phyloP scores from a whole-genome alignment of 1,140 invertebrate species.

The Medauroidea extradentata region DNA sequence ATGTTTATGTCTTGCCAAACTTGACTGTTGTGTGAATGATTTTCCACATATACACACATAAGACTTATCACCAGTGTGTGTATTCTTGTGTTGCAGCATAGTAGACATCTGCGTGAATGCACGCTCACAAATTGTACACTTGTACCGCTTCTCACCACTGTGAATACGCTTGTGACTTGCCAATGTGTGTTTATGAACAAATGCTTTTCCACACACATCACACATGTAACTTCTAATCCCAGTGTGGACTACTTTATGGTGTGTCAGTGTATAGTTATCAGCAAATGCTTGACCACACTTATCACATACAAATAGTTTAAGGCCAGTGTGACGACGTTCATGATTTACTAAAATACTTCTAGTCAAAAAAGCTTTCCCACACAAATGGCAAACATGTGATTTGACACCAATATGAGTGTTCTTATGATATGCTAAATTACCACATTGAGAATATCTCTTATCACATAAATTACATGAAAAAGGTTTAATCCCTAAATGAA shows the following conservation, averaged over 20 bases:
- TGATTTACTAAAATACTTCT: conserved; percentile 2
- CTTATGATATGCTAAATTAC: conserved; percentile 49
- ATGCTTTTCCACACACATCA: conserved; percentile 12
- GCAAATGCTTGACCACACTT: conserved; percentile 7
- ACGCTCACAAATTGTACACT: conserved; percentile 1
- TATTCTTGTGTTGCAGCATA: conserved; percentile 9
- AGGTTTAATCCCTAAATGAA: conserved; percentile 38
- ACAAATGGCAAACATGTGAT: conserved; percentile 47
- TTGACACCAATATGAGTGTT: conserved; percentile 48
- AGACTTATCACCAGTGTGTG: conserved; percentile 9
- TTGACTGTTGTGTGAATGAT: conserved; percentile 12
- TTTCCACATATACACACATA: conserved; percentile 8
- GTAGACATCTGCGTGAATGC: conserved; percentile 11
- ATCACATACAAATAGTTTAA: conserved; percentile 7
- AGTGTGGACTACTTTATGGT: conserved; percentile 10
- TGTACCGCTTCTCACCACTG: conserved; percentile 7
- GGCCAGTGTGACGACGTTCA: conserved; percentile 3
- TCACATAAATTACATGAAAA: conserved; percentile 50
- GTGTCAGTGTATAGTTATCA: conserved; percentile 5
- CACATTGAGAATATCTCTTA: conserved; percentile 47
- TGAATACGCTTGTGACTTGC: conserved; percentile 6
- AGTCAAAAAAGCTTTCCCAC: conserved; percentile 44
- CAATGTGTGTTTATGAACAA: conserved; percentile 5
- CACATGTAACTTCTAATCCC: conserved; percentile 10
- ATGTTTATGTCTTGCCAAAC: conserved; percentile 4